phyloP scores from a whole-genome alignment of 2,113 vertebrate genomes.

The Oriolus oriolus region DNA sequence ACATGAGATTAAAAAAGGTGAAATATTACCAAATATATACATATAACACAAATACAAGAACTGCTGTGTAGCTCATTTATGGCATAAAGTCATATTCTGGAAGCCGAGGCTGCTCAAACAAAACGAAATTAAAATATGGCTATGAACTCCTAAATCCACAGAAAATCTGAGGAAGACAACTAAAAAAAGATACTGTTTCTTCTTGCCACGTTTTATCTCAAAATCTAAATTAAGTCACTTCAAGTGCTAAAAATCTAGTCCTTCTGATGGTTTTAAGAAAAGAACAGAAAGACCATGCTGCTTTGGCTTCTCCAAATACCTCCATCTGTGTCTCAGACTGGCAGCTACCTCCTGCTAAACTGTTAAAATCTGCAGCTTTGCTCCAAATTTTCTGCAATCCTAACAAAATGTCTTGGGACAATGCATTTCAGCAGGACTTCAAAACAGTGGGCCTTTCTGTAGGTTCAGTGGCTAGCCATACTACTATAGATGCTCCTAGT shows the following conservation, averaged over 20 bases:
- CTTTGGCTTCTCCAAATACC: slow-evolving; percentile 7
- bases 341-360: background rate
- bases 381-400: background rate
- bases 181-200: background rate
- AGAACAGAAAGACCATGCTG: slow-evolving; percentile 7
- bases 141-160: background rate
- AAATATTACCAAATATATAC: background rate
- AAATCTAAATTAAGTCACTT: slow-evolving; percentile 13
- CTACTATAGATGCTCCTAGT: background rate
- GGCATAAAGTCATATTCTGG: background rate
- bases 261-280: slow-evolving; percentile 8
- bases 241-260: slow-evolving; percentile 16
- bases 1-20: background rate
- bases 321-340: slow-evolving; percentile 23
- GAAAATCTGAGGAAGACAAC: background rate
- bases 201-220: background rate
- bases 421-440: background rate
- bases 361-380: slow-evolving; percentile 4
- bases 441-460: background rate
- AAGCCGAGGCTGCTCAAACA: background rate
- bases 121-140: background rate
- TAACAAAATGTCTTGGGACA: background rate
- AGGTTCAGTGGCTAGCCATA: background rate
- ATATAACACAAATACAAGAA: background rate
- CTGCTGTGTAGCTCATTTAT: background rate